Percentiles rank a stretch among this genome's conserved stretches.
Conservation (phyloP, 2,888 invertebrate genomes). For the Lepidochitona cinerea region DNA sequence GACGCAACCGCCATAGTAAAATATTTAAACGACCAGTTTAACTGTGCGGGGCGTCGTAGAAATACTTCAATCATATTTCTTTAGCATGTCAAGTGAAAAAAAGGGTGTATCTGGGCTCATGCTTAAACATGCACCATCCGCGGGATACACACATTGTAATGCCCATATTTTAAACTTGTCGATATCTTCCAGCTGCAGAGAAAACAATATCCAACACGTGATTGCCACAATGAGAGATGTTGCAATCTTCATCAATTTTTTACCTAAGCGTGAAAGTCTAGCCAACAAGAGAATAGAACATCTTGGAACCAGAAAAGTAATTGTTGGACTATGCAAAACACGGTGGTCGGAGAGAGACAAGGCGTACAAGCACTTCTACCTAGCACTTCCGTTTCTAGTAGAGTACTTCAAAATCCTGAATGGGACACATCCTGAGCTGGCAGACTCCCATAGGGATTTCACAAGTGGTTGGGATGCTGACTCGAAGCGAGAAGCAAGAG, state of each 20-base stretch:
- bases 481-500: background rate
- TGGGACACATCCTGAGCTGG: background rate
- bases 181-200: conserved; percentile 7
- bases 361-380: conserved; percentile 13
- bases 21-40: no score
- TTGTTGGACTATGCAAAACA: conserved; percentile 13
- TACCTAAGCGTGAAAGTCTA: conserved; percentile 12
- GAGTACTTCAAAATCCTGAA: conserved; percentile 13
- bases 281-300: background rate
- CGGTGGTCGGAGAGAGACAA: conserved; percentile 13
- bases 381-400: conserved; percentile 9
- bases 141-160: conserved; percentile 13
- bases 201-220: background rate
- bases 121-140: background rate
- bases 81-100: conserved; percentile 13
- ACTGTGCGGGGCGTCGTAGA: no score
- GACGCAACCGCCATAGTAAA: no score
- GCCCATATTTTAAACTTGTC: conserved; percentile 8
- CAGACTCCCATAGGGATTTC: background rate
- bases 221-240: conserved; percentile 1
- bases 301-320: background rate
- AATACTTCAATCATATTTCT: no score
- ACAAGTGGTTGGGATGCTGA: conserved; percentile 5
- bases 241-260: conserved; percentile 7
- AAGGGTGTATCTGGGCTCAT: conserved; percentile 8